Evolutionary conservation across 2,113 vertebrate genomes (phyloP), one percentile per base, ranked within the genome.

Genomic region (Entosphenus tridentatus): DNA sequence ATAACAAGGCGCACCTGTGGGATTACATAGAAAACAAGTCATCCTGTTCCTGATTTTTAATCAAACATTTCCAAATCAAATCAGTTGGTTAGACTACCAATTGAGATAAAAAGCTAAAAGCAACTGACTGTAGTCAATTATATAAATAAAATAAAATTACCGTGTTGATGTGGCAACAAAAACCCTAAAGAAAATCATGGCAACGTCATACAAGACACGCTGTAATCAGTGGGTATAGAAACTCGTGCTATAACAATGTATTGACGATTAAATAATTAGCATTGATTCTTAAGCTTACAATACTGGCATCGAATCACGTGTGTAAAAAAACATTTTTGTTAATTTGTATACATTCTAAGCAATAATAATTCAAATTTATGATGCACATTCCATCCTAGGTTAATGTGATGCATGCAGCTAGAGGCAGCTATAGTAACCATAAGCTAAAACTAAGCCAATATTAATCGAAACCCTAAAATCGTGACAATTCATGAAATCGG

Each of bases 1-100:
- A 97, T 97, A 71, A 89, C 73, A 3, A 95, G 76, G 17, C 92
- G 87, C 62, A 97, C 84, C 92, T 97, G 77, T 3, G 56, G 55
- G 55, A 11, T 10, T 11, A 69, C 21, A 56, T 69, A 69, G 17
- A 11, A 11, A 17, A n/a, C n/a, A n/a, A 54, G 17, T 69, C 18
- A 69, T 16, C 55, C 62, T 67, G 21, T 67, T 67, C n/a, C 62
- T 16, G n/a, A 67, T n/a, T n/a, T 9, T 11, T n/a, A n/a, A 67
- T 21, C 62, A 67, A 11, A 67, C n/a, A n/a, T 12, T 68, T 21
- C 11, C 55, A 12, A 6, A 12, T 56, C 18, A 12, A 56, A 16
- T 55, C 54, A 56, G 11, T 56, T 68, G 10, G 11, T 54, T 68
- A 21, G 11, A 68, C 5, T 16, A 57, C 17, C 59, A 2, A 12